Conservation (phyloP, 2,797 vertebrate species). For the Pogoniulus pusillus region DNA sequence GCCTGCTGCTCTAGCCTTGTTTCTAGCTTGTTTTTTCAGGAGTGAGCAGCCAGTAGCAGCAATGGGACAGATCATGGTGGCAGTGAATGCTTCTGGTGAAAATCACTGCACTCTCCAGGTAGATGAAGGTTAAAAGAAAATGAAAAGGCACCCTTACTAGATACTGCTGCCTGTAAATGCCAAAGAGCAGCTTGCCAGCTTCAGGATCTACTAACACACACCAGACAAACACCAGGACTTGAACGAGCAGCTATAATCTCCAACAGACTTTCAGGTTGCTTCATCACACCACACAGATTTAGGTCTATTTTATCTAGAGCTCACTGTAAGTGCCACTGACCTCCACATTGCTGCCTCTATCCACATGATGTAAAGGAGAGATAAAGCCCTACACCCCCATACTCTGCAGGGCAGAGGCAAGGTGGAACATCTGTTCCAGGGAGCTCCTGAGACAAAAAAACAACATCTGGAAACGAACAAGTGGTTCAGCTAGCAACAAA, state of each 20-base stretch:
- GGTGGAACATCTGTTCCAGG: not conserved
- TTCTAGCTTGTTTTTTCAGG: not conserved
- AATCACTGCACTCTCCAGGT: not conserved
- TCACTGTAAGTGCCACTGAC: rapidly evolving
- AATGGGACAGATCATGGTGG: not conserved
- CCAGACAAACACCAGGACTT: not conserved
- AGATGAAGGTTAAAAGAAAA: not conserved
- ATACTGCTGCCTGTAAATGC: not conserved
- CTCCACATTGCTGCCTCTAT: not conserved
- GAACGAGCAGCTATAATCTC: not conserved
- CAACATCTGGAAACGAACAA: not conserved
- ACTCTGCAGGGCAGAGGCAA: not conserved
- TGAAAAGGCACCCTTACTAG: no score
- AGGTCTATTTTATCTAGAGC: not conserved
- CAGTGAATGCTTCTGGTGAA: not conserved
- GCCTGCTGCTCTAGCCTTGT: not conserved
- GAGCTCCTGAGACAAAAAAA: not conserved
- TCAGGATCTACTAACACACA: rapidly evolving
- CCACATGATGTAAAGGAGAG: rapidly evolving
- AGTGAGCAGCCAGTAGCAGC: not conserved
- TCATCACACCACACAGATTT: not conserved
- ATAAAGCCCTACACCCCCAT: not conserved
- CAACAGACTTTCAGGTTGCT: not conserved
- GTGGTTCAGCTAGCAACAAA: not conserved
- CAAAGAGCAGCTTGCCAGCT: not conserved